Evolutionary conservation across 2,797 vertebrate species (phyloP), one percentile per base, ranked within the genome.

Genomic region (Smutsia gigantea): DNA sequence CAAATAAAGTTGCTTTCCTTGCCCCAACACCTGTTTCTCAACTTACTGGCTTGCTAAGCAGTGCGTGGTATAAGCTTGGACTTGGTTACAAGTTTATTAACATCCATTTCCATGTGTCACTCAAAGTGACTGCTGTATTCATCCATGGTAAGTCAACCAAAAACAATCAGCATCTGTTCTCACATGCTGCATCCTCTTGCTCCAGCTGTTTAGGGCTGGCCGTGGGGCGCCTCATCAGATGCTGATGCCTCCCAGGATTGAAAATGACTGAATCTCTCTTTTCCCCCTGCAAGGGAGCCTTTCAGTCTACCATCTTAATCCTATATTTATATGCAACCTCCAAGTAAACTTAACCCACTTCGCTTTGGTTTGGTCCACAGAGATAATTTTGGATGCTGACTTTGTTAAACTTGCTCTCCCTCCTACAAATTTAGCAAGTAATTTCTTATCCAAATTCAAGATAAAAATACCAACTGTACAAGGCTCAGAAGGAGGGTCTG

Each of bases 161-260:
- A 75, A 57, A 39, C 4, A 29, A 51, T 4, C 13, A 17, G 3
- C 3, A 6, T 59, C 31, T 9, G 42, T 23, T 55, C 46, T n/a
- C 6, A 5, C 39, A 83, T 5, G 39, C 13, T 5, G 3, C 0
- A 1, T 6, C 46, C 85, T 29, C 19, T 7, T 9, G 21, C 63
- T 23, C 1, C 42, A 2, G 12, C 19, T 64, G 66, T 29, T 17
- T 29, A 42, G 39, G 29, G 37, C 0, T 1, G 23, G 37, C 21
- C 12, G 34, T 1, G 4, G 68, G 14, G 0, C 4, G 68, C n/a
- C 3, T 57, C n/a, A 0, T n/a, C 59, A 46, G 1, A 3, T 14
- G 18, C 18, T 15, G 15, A 55, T 0, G 7, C 31, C 2, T 2
- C 7, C 1, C 4, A 1, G 14, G 17, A 5, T 11, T 19, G 5